Evolutionary conservation across 2,113 vertebrate species (phyloP), one percentile per base, ranked within the genome.

Genomic region (Passer domesticus): DNA sequence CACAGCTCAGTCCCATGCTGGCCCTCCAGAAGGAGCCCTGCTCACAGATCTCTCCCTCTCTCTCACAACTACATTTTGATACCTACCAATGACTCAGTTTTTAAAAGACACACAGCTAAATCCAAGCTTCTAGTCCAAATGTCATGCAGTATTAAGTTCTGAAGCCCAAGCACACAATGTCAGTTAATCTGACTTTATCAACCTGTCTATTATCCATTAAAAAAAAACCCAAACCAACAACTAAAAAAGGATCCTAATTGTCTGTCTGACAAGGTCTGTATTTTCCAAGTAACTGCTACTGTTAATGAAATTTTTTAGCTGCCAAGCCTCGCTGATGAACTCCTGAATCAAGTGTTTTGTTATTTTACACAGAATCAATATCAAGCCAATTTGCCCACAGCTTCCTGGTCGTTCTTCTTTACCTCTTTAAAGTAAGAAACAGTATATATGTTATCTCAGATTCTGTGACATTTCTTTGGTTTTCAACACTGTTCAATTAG

Each of bases 51-150:
- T 68, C 50, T 66, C 28, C 39, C 19, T 37, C 72, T 68, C 35
- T 37, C 35, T 90, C 59, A 81, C 30, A 79, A 7, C 28, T 53
- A 4, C 6, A 15, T 91, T 75, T 72, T 52, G 44, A 11, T n/a
- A 64, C 16, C 68, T 75, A n/a, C 21, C 25, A 68, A 5, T 19
- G 28, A 39, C 37, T 67, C 49, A 33, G 10, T 55, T 93, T 90
- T 84, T 67, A 52, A 94, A 84, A 86, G 72, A 55, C 47, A 80
- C 12, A 5, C 56, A 72, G 55, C 10, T 87, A 89, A 89, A 87
- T 84, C 68, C 77, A 87, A 81, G 77, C 35, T 89, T 91, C 91
- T 31, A 84, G 62, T 83, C 67, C 83, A 96, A 93, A 93, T 93
- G 75, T 94, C 90, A 92, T 43, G 33, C 33, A 70, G 70, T 59